Conservation (phyloP, 2,113 vertebrate species). For the Numenius arquata region DNA sequence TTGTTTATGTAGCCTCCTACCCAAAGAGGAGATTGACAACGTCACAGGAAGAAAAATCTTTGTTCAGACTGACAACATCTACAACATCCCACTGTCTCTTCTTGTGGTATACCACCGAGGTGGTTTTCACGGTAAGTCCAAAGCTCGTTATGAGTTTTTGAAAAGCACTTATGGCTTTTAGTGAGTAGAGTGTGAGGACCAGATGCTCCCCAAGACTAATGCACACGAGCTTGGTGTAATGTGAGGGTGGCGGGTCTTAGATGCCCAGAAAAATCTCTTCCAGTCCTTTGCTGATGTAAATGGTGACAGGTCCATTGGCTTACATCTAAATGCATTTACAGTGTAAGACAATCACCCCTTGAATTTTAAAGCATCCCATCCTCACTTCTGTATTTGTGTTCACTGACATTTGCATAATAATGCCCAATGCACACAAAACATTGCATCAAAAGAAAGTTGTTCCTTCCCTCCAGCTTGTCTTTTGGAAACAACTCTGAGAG, state of each 20-base stretch:
- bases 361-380: neutral
- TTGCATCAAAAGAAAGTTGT: neutral
- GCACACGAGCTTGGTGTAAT: neutral
- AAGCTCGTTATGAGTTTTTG: neutral
- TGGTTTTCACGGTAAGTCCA: neutral
- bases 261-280: neutral
- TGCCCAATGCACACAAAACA: constrained; percentile 22
- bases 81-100: constrained; percentile 31
- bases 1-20: neutral
- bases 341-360: neutral
- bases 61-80: constrained; percentile 35
- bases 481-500: neutral
- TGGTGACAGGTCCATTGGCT: neutral
- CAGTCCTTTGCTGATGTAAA: neutral
- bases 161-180: constrained; percentile 5
- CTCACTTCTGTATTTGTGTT: neutral
- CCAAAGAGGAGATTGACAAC: neutral
- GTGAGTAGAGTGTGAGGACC: neutral
- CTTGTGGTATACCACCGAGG: neutral
- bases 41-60: neutral
- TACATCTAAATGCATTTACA: neutral
- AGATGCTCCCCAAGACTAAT: constrained; percentile 8
- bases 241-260: neutral
- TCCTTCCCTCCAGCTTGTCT: neutral
- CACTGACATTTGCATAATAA: constrained; percentile 39